Base-by-base conservation (phyloP, 2,888 invertebrate species). In the Clistopyga incitator region DNA sequence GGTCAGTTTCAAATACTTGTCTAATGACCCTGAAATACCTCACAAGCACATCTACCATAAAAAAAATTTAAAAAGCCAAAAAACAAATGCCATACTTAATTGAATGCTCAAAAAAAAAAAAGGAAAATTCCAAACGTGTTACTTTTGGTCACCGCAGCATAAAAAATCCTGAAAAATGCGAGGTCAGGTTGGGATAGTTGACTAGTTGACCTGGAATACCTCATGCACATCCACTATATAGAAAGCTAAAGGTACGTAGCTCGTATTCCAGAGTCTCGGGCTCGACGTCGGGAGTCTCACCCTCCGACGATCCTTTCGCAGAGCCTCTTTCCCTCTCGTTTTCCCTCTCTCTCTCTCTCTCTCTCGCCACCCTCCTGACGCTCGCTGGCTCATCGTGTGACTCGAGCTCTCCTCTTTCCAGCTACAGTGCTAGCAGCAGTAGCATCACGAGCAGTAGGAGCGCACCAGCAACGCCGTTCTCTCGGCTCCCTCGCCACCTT, bases 401-500 rank as follows among this genome's bases (percentile, higher is more conserved):
- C 67, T 67, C 13, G 25, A 47, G 56, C 61, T 82, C 61, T 79
- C 18, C 72, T 47, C 72, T 56, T 70, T 70, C 56, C 54, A 76
- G 23, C 47, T 34, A 54, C 59, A 78, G 78, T 56, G 38, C 65
- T 50, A 54, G 64, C 52, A 79, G 59, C 47, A n/a, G 50, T 59
- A 54, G 59, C 65, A 65, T 54, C 29, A 29, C 54, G 23, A 52
- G 20, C 29, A 54, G 64, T 20, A 25, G 68, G 29, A 29, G 29
- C 29, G 29, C 29, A 29, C 29, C 29, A 4, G 29, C 29, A 29
- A 29, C 65, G 20, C 25, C 77, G 72, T 84, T 81, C 77, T 81
- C 77, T 64, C 72, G n/a, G 59, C 77, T 83, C 77, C 77, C 83
- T 81, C 81, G 81, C 74, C 68, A 81, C 81, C 77, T 81, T 80